Conservation (phyloP, 2,797 vertebrate genomes). For the Brachyrhaphis roseni region DNA sequence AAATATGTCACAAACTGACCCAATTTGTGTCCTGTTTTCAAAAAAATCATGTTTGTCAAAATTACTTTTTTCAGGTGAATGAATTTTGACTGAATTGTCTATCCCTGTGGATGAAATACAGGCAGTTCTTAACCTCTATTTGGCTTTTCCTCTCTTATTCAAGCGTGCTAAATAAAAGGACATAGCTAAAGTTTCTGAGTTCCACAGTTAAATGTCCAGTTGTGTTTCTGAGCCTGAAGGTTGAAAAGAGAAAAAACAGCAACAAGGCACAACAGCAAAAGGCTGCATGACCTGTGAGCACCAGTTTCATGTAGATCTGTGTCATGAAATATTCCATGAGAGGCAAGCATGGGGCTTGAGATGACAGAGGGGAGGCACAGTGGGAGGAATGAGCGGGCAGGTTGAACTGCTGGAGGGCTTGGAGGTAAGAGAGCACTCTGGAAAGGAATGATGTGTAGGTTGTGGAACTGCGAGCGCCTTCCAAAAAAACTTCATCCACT, state of each 20-base stretch:
- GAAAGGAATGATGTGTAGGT: slow-evolving; percentile 41
- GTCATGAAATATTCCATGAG: slow-evolving; percentile 52
- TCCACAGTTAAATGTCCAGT: slow-evolving; percentile 18
- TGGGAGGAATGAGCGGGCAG: slow-evolving; percentile 14
- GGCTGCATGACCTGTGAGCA: slow-evolving; percentile 22
- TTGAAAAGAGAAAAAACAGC: neutral
- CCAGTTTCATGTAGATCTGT: slow-evolving; percentile 36
- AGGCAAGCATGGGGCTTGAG: slow-evolving; percentile 32
- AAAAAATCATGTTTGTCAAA: slow-evolving; percentile 6
- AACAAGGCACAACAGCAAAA: slow-evolving; percentile 7
- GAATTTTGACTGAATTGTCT: slow-evolving; percentile 5
- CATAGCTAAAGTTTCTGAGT: neutral
- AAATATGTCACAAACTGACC: slow-evolving; percentile 4
- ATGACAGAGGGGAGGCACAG: slow-evolving; percentile 30
- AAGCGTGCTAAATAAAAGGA: neutral
- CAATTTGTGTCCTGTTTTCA: neutral
- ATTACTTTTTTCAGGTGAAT: slow-evolving; percentile 1
- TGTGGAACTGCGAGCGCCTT: slow-evolving; percentile 38
- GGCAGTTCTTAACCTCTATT: neutral
- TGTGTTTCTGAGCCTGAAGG: slow-evolving; percentile 1
- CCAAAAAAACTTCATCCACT: slow-evolving; percentile 48
- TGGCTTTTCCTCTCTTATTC: slow-evolving; percentile 16
- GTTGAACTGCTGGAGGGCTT: slow-evolving; percentile 45
- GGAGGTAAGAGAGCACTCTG: slow-evolving; percentile 25
- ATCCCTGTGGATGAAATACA: slow-evolving; percentile 4